These are phyloP conservation scores for Tetranychus piercei DNA, from an alignment of 2,888 invertebrate genomes.

Conservation along the genomic window DNA sequence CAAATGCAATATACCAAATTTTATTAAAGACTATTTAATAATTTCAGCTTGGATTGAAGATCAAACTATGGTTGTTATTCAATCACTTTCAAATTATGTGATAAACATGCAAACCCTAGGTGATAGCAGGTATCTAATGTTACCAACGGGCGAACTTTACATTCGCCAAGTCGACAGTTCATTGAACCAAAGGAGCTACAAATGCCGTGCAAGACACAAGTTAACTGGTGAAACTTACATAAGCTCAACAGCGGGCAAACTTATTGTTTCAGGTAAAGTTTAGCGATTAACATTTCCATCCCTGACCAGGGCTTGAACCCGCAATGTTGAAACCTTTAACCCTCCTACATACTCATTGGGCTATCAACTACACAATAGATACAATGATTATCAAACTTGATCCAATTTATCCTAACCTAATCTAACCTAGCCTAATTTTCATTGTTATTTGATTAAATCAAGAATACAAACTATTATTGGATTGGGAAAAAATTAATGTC, in stretches of 20 bases:
- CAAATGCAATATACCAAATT: constrained; percentile 26
- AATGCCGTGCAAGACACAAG: constrained; percentile 17
- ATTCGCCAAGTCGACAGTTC: constrained; percentile 40
- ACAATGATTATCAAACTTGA: too few relatives aligned
- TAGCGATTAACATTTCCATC: background rate
- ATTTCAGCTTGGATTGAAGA: constrained; percentile 20
- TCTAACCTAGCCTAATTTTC: too few relatives aligned
- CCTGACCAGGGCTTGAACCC: background rate
- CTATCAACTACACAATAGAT: too few relatives aligned
- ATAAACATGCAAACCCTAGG: too few relatives aligned
- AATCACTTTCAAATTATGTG: background rate
- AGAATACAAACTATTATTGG: too few relatives aligned
- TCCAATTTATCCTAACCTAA: too few relatives aligned
- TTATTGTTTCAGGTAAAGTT: constrained; percentile 22
- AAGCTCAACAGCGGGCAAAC: constrained; percentile 16
- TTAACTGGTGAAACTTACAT: constrained; percentile 39
- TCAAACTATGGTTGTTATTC: background rate
- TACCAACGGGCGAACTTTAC: constrained; percentile 46
- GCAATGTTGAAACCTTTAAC: background rate
- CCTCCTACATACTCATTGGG: background rate
- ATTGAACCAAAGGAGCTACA: constrained; percentile 15
- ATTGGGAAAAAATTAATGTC: too few relatives aligned
- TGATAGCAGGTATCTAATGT: constrained; percentile 22
- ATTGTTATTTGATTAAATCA: too few relatives aligned
- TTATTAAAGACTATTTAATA: constrained; percentile 24